Conservation (phyloP, 2,113 vertebrate species). For the Thalassarche chlororhynchos region DNA sequence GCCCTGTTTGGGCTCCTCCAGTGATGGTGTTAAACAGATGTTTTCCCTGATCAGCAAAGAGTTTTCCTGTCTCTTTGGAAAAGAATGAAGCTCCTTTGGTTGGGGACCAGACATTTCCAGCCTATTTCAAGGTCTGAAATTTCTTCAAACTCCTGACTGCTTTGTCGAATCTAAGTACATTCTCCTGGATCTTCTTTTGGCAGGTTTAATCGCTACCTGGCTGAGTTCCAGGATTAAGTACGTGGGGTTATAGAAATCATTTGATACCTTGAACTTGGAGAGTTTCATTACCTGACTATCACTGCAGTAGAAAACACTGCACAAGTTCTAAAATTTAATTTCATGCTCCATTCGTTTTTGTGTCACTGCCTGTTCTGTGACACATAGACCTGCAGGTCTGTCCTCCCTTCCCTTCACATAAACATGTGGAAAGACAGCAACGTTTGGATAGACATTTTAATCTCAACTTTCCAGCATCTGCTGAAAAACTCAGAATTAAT, state of each 20-base stretch:
- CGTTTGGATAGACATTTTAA: background rate
- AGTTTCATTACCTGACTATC: conserved; percentile 39
- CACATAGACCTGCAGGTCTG: background rate
- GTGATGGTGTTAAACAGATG: background rate
- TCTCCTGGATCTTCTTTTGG: background rate
- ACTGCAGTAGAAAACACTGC: background rate
- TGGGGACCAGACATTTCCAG: background rate
- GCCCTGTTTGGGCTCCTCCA: rapidly evolving
- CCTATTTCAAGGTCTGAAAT: background rate
- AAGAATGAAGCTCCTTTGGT: background rate
- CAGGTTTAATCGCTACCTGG: background rate
- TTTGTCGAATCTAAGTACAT: background rate
- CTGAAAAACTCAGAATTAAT: conserved; percentile 24
- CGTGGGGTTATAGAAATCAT: background rate
- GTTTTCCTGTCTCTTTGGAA: background rate
- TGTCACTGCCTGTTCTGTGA: background rate
- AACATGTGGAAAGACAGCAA: conserved; percentile 6
- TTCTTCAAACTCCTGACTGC: background rate
- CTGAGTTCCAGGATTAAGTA: background rate
- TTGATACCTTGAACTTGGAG: conserved; percentile 11
- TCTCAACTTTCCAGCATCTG: background rate
- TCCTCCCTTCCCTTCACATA: conserved; percentile 17
- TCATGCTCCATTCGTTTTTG: conserved; percentile 53
- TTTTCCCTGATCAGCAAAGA: background rate
- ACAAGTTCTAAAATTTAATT: conserved; percentile 50